Evolutionary conservation across 2,888 invertebrate genomes (phyloP).

Genomic region (Dorcus hopei): DNA sequence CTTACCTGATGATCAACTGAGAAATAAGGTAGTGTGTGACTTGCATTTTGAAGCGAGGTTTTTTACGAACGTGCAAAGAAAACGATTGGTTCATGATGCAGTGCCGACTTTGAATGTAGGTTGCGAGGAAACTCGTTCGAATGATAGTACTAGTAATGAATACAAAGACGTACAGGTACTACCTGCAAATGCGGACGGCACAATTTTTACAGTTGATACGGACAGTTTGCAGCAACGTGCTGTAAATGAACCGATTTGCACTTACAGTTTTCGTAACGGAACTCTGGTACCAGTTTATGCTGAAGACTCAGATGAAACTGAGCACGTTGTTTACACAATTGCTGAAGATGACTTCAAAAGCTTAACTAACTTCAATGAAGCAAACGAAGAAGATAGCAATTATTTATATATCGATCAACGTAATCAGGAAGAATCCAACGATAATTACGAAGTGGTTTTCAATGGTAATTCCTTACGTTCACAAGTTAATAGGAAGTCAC

Average conservation of each 20-base stretch:
- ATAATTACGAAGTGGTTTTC: slow-evolving; percentile 18
- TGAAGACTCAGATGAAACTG: slow-evolving; percentile 11
- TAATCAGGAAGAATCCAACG: slow-evolving; percentile 1
- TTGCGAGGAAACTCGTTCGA: slow-evolving; percentile 21
- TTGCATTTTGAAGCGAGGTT: slow-evolving; percentile 58
- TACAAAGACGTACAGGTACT: slow-evolving; percentile 35
- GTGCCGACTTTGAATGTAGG: slow-evolving; percentile 53
- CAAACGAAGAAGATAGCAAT: not conserved
- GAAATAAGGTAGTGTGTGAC: slow-evolving; percentile 61
- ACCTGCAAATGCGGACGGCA: slow-evolving; percentile 42
- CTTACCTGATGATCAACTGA: slow-evolving; percentile 57
- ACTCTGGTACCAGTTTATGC: slow-evolving; percentile 33
- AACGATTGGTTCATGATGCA: slow-evolving; percentile 55
- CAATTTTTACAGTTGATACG: slow-evolving; percentile 42
- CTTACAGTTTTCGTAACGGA: slow-evolving; percentile 42
- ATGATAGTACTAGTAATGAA: slow-evolving; percentile 4
- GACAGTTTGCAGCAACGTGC: slow-evolving; percentile 33
- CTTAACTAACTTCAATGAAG: slow-evolving; percentile 5
- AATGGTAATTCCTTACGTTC: slow-evolving; percentile 12
- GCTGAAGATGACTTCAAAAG: slow-evolving; percentile 12
- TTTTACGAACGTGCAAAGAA: slow-evolving; percentile 55
- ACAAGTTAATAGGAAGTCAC: slow-evolving; percentile 1
- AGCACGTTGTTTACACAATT: slow-evolving; percentile 14
- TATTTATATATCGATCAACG: slow-evolving; percentile 12
- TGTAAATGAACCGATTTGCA: slow-evolving; percentile 26